A percentile compares a stretch with the other conserved stretches of the same genome.
Conservation (phyloP, 1,140 invertebrate species). For the Chrysopa pallens region DNA sequence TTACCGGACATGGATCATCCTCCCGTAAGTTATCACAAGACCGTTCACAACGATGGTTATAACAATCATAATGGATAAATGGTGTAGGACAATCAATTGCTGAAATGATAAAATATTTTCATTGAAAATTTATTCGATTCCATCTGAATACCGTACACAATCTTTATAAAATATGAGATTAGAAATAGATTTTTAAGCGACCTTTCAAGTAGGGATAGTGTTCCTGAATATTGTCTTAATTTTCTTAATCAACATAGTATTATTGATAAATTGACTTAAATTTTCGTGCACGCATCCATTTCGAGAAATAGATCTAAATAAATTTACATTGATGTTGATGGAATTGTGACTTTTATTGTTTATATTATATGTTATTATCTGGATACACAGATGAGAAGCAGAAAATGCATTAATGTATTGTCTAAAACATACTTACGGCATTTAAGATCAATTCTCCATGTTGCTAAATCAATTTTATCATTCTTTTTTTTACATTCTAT, state of each 20-base stretch:
- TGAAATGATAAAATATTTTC: slow-evolving; percentile 13
- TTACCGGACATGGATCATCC: slow-evolving; percentile 35
- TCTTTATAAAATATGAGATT: neutral
- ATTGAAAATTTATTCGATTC: slow-evolving; percentile 1
- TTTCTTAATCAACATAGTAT: too few species aligned
- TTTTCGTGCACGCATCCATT: too few species aligned
- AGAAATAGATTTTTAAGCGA: too few species aligned
- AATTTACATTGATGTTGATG: too few species aligned
- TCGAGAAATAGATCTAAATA: too few species aligned
- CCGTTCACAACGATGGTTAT: slow-evolving; percentile 48
- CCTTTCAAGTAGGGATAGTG: too few species aligned
- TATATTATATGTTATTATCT: too few species aligned
- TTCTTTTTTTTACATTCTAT: slow-evolving; percentile 48
- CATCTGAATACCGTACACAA: neutral
- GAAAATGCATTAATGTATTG: neutral
- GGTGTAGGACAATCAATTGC: slow-evolving; percentile 48
- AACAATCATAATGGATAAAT: slow-evolving; percentile 63
- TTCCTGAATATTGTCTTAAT: too few species aligned
- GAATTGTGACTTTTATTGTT: too few species aligned
- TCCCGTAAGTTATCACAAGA: slow-evolving; percentile 43
- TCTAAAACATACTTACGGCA: slow-evolving; percentile 36
- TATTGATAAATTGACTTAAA: too few species aligned
- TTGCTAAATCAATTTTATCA: slow-evolving; percentile 36
- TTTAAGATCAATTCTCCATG: slow-evolving; percentile 48
- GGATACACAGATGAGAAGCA: neutral